Evolutionary conservation across 1,140 invertebrate species (phyloP).

Genomic region (Meloidogyne floridensis): DNA sequence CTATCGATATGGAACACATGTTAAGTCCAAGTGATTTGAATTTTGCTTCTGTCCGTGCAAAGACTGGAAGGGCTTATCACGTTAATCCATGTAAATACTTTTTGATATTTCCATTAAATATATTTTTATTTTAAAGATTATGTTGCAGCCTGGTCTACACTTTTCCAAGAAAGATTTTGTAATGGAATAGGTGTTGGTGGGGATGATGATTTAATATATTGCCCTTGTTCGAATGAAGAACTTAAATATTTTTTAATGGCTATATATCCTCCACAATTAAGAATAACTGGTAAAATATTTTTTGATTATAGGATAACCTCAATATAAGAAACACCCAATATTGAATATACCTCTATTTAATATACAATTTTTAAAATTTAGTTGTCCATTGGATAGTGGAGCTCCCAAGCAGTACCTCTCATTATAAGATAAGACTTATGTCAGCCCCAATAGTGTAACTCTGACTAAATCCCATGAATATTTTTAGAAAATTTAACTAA

Average conservation of each 20-base stretch:
- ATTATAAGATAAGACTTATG: no score
- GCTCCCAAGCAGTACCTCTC: no score
- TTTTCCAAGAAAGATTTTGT: conserved; percentile 59
- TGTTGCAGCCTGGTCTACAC: conserved; percentile 62
- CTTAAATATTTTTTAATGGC: conserved; percentile 65
- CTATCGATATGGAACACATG: conserved; percentile 62
- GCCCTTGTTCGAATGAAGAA: conserved; percentile 64
- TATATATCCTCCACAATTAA: conserved; percentile 63
- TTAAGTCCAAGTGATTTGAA: conserved; percentile 59
- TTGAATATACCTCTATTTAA: no score
- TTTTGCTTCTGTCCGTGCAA: conserved; percentile 60
- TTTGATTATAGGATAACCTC: no score
- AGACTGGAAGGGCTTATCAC: conserved; percentile 60
- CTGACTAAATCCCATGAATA: no score
- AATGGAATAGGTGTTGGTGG: conserved; percentile 37
- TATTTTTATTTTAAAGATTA: conserved; percentile 35
- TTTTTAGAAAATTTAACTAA: neutral
- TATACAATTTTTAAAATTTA: no score
- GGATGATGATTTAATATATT: conserved; percentile 58
- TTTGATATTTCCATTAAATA: neutral
- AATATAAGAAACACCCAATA: no score
- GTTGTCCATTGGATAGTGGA: no score
- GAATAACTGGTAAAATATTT: conserved; percentile 55
- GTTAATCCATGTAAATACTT: conserved; percentile 56
- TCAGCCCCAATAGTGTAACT: no score